phyloP scores from a whole-genome alignment of 2,888 invertebrate genomes.

The Cryptocheilus praepositus region DNA sequence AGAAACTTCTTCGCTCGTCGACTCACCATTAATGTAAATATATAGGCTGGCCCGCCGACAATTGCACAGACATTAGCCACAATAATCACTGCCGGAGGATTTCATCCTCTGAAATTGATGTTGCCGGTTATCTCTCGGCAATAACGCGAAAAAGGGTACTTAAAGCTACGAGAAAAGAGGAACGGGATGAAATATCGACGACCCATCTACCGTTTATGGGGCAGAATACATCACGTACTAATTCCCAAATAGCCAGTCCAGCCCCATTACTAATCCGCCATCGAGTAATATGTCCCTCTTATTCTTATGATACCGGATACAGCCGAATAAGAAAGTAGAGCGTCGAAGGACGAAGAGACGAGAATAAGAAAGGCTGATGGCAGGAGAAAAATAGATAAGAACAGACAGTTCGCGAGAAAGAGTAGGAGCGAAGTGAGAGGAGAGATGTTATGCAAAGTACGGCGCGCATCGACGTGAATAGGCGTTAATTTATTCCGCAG shows the following conservation, averaged over 20 bases:
- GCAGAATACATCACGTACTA: constrained; percentile 58
- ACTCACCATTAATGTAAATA: constrained; percentile 10
- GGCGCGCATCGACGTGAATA: constrained; percentile 44
- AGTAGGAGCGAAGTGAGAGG: constrained; percentile 10
- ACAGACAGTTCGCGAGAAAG: too few relatives aligned
- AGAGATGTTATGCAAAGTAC: constrained; percentile 50
- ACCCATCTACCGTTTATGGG: constrained; percentile 49
- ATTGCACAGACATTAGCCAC: constrained; percentile 45
- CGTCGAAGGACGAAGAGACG: neutral
- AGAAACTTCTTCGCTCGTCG: too few relatives aligned
- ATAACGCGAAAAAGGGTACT: constrained; percentile 56
- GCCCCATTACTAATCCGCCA: constrained; percentile 42
- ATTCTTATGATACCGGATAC: constrained; percentile 45
- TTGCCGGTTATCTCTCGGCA: constrained; percentile 51
- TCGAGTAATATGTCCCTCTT: constrained; percentile 51
- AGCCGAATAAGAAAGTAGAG: neutral
- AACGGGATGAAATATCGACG: constrained; percentile 54
- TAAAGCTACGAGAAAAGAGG: constrained; percentile 33
- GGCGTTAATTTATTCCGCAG: constrained; percentile 48
- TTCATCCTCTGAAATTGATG: constrained; percentile 43
- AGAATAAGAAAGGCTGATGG: neutral
- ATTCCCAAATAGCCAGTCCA: constrained; percentile 55
- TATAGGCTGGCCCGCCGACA: constrained; percentile 26
- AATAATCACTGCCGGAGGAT: constrained; percentile 47
- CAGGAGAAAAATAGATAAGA: too few relatives aligned